These are phyloP conservation scores for Reinhardtius hippoglossoides DNA, from an alignment of 2,113 vertebrate genomes.

Conservation along the genomic window DNA sequence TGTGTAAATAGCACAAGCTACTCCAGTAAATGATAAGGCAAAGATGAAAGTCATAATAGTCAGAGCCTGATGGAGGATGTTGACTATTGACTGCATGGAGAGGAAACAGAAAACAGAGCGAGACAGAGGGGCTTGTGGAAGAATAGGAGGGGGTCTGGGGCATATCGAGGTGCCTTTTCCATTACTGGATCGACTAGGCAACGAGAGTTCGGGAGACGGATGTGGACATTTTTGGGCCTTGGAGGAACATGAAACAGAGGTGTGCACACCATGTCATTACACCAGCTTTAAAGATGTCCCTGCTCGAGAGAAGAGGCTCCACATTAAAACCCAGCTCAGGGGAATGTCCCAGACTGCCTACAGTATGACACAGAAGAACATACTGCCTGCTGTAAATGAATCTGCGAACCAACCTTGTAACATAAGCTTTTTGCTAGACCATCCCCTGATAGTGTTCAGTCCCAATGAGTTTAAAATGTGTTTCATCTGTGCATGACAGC, in stretches of 20 bases:
- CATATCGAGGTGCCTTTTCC: constrained; percentile 51
- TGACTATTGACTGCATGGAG: constrained; percentile 71
- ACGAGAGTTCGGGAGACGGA: constrained; percentile 41
- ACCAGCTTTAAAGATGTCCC: constrained; percentile 88
- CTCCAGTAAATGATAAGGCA: constrained; percentile 78
- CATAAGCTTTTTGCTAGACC: not conserved
- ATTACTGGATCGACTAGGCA: constrained; percentile 50
- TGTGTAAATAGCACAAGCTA: constrained; percentile 71
- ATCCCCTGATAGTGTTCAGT: not conserved
- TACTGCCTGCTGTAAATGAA: constrained; percentile 7
- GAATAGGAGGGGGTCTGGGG: constrained; percentile 13
- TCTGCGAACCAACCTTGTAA: not conserved
- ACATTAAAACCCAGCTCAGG: not conserved
- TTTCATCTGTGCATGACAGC: not conserved
- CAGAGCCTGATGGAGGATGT: constrained; percentile 75
- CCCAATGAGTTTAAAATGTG: not conserved
- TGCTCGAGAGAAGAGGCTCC: constrained; percentile 38
- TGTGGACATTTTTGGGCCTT: not conserved
- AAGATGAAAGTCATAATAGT: constrained; percentile 85
- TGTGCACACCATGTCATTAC: constrained; percentile 86
- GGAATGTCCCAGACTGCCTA: constrained; percentile 10
- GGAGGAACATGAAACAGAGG: constrained; percentile 51
- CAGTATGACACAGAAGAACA: not conserved
- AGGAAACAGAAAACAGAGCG: constrained; percentile 57
- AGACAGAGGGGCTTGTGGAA: constrained; percentile 20